A percentile compares a stretch with the other conserved stretches of the same genome.
phyloP scores from a whole-genome alignment of 2,888 invertebrate species.

The Dromius quadrimaculatus region DNA sequence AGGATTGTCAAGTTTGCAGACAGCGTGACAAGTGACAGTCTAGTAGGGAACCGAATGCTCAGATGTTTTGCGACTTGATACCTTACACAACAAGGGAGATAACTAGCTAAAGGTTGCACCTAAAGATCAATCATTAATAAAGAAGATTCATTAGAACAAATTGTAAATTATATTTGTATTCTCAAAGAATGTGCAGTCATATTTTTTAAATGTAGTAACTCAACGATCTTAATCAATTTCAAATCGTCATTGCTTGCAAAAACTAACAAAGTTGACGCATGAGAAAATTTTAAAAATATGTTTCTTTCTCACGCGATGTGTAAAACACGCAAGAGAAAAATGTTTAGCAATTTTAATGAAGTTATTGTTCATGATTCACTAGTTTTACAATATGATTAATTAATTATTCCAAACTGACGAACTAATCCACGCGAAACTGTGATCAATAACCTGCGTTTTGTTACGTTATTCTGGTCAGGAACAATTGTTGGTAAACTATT shows the following conservation, averaged over 20 bases:
- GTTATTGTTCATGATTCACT: conserved; percentile 34
- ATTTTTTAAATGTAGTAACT: no score
- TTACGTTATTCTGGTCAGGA: background rate
- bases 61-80: conserved; percentile 11
- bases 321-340: conserved; percentile 27
- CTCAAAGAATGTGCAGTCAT: no score
- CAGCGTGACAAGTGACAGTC: conserved; percentile 21
- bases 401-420: background rate
- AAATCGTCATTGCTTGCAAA: conserved; percentile 11
- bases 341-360: conserved; percentile 36
- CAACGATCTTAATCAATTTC: conserved; percentile 5
- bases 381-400: conserved; percentile 18
- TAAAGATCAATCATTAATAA: conserved; percentile 1
- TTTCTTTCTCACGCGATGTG: conserved; percentile 10
- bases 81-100: background rate
- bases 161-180: no score
- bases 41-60: conserved; percentile 6
- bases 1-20: background rate
- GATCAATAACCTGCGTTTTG: conserved; percentile 1
- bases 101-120: conserved; percentile 17
- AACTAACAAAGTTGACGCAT: conserved; percentile 23
- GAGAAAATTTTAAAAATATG: conserved; percentile 20
- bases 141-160: conserved; percentile 25
- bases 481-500: no score
- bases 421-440: conserved; percentile 10